Evolutionary conservation across 2,113 vertebrate species (phyloP), one percentile per base, ranked within the genome.

Genomic region (Aptenodytes patagonicus): DNA sequence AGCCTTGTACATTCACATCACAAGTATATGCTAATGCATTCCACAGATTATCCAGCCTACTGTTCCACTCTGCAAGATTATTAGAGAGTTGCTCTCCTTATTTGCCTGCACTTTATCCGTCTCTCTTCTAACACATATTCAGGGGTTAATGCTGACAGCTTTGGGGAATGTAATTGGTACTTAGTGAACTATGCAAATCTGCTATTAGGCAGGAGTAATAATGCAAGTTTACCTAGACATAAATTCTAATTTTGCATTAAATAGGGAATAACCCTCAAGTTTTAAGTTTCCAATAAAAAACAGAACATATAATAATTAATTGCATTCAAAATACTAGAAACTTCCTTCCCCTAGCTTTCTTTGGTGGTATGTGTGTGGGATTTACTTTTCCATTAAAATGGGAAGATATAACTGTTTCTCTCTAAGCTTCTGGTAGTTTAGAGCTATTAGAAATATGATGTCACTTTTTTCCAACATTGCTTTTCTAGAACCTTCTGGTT

Each of bases 291-390:
- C 38, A 64, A 29, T 54, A 28, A 81, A 61, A 75, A 65, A 13
- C 1, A 46, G 17, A 70, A 52, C 9, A 28, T 25, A 38, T 14
- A 51, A 52, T 20, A 69, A 83, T 54, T 54, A 36, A 70, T 44
- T 61, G 36, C 17, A 61, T 51, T 51, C 12, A 55, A 64, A 94
- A 51, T 14, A 46, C 15, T 49, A 70, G n/a, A 65, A 70, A 71
- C 26, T 40, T 51, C 9, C 4, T 62, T 90, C 54, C 75, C 38
- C 44, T 42, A 26, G 6, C 42, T 69, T 78, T 57, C 32, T 57
- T 79, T 0, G 1, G 29, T 26, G 13, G 36, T 13, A 3, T 28
- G 29, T 9, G 5, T 13, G 10, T 9, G 13, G 5, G 6, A 47
- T 42, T 42, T 72, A 29, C 16, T 58, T 79, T 36, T 75, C 44